Base-by-base conservation (phyloP, 2,113 vertebrate genomes). In the Patagioenas fasciata region DNA sequence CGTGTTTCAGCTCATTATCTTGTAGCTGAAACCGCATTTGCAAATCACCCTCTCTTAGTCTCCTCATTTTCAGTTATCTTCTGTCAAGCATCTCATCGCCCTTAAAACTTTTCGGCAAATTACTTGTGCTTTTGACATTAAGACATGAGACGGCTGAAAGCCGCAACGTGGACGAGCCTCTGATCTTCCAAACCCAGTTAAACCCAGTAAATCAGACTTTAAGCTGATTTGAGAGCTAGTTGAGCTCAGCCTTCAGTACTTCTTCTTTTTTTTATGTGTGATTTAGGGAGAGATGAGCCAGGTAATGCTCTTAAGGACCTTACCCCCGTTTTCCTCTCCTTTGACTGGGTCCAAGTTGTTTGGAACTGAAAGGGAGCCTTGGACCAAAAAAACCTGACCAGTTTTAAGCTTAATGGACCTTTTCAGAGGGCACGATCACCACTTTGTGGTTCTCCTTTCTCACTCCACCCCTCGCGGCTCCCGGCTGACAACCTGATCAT, bases 171-270 rank as follows among this genome's bases (percentile, higher is more conserved):
- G 91, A 53, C 0, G 2, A 74, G 82, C 50, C 81, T 94, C 89
- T 95, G 94, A 97, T 95, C 94, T 95, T 42, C 87, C 93, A 91
- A 97, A 94, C 89, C 93, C 91, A 38, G 89, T 94, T 95, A 95
- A 97, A 96, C 70, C 93, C 96, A 89, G 81, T 88, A 79, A 47
- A 97, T 96, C 89, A 73, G 86, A 10, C 89, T 77, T 82, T 95
- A 96, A 91, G 91, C 95, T 96, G 95, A 61, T 97, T 95, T 96
- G 88, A 93, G 85, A 93, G 79, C 9, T 6, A 9, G 71, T 66
- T 85, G 91, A 96, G 89, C 85, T 92, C 83, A 80, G 73, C 91
- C 66, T 89, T 88, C 71, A 71, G 60, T 67, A 54, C 7, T 24
- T 50, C 14, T 38, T 32, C 26, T 70, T 44, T 81, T 64, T 81